Base-by-base conservation (phyloP, 1,140 invertebrate species). In the Dendroctonus valens region DNA sequence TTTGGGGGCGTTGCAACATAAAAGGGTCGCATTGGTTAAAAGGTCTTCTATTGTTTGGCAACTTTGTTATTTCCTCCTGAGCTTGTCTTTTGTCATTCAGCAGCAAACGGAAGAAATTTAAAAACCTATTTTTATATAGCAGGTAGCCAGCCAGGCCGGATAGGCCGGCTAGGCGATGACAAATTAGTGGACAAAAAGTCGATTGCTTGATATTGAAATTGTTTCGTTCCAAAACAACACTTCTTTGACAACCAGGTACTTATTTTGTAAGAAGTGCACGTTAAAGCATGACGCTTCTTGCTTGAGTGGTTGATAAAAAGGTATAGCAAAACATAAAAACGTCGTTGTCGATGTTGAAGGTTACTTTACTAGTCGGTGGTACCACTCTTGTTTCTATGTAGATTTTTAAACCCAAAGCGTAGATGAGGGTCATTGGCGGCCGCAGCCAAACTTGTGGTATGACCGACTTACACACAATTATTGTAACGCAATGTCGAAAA, bases 201-300 rank as follows among this genome's bases (percentile, higher is more conserved):
- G 12, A 52, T 52, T 52, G 42, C 42, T 46, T 11, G 12, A 46
- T 12, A 46, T 46, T 12, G 42, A 46, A 46, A 46, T 11, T 12
- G 8, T 12, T 55, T 41, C 39, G 53, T 55, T 55, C 53, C 53
- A 37, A 58, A 58, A 46, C 42, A 46, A 14, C 26, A 51, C 14
- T 15, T 51, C 11, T 51, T 51, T 12, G 49, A 15, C 49, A 15
- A 51, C 49, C 14, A 15, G 49, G 49, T 51, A 51, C 7, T 7
- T 9, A 58, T 55, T 55, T 55, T 26, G 53, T 55, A 55, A 55
- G 7, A 58, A 46, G 42, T 46, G 55, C 40, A 38, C 37, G 38
- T 55, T 58, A 58, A 58, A 58, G 41, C 55, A 58, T 58, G 41
- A 58, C 55, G 55, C 41, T 58, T 58, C 55, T 58, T 58, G 55